Percentiles rank a stretch among this genome's conserved stretches.
Conservation (phyloP, 2,113 vertebrate species). For the Apus apus region DNA sequence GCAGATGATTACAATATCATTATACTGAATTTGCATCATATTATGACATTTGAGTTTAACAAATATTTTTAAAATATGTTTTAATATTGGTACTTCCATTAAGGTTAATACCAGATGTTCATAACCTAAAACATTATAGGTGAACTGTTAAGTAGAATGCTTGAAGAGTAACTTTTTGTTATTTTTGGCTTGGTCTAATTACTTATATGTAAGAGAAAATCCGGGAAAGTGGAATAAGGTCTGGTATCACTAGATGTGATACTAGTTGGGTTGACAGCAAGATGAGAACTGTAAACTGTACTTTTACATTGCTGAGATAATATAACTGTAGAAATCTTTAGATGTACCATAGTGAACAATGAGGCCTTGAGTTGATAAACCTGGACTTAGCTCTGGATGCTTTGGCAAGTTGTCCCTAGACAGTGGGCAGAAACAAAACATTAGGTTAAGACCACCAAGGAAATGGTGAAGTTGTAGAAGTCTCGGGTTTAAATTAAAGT, state of each 20-base stretch:
- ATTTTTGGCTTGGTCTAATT: neutral
- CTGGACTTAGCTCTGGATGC: neutral
- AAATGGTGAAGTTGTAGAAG: neutral
- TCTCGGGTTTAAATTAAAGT: too few relatives aligned
- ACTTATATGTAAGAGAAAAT: neutral
- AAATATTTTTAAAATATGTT: neutral
- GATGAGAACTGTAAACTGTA: neutral
- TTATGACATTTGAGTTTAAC: slow-evolving; percentile 12
- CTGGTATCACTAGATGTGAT: neutral
- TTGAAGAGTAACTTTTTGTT: neutral
- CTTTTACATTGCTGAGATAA: neutral
- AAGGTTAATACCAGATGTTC: neutral
- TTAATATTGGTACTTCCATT: neutral
- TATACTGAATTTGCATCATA: neutral
- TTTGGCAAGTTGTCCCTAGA: neutral
- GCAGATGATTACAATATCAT: slow-evolving; percentile 5
- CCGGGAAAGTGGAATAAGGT: rapidly evolving
- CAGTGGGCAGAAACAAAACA: neutral
- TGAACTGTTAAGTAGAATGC: neutral
- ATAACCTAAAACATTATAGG: neutral
- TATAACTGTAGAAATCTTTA: neutral
- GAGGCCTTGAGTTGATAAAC: neutral
- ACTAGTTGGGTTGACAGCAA: neutral
- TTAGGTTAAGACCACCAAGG: neutral
- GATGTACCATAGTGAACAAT: neutral